Evolutionary conservation across 1,140 invertebrate genomes (phyloP).

Genomic region (Monomorium pharaonis): DNA sequence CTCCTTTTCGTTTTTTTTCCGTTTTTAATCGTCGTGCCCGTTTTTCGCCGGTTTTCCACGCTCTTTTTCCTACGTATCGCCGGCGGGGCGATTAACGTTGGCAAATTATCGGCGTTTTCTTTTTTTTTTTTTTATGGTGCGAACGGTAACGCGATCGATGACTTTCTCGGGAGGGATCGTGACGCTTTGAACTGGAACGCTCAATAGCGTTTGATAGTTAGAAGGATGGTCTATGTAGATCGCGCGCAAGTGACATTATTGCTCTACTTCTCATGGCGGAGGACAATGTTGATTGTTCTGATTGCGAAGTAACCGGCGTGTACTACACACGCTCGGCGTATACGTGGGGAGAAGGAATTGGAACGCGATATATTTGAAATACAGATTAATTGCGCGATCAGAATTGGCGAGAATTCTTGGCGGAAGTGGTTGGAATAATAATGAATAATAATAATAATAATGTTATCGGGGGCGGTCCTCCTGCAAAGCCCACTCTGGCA

Average conservation of each 20-base stretch:
- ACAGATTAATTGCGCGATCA: neutral
- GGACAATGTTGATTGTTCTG: constrained; percentile 27
- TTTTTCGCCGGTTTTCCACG: constrained; percentile 6
- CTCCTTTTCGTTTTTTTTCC: neutral
- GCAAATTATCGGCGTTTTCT: neutral
- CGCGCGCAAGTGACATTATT: neutral
- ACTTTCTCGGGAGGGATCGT: neutral
- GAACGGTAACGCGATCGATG: neutral
- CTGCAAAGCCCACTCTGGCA: too few relatives aligned
- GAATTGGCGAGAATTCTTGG: neutral
- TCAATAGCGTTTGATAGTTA: neutral
- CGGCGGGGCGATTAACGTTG: neutral
- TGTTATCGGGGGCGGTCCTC: too few relatives aligned
- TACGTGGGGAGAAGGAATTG: neutral
- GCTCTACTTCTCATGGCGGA: neutral
- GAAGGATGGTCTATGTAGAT: neutral
- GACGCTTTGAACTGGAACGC: neutral
- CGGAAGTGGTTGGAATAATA: too few relatives aligned
- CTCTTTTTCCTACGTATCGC: neutral
- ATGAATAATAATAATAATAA: too few relatives aligned
- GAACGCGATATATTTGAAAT: neutral
- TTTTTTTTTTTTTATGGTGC: neutral
- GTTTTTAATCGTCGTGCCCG: neutral
- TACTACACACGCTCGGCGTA: neutral
- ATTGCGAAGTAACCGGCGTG: constrained; percentile 31